These are phyloP conservation scores for Tipula lateralis DNA, from an alignment of 2,888 invertebrate genomes.

Conservation along the genomic window DNA sequence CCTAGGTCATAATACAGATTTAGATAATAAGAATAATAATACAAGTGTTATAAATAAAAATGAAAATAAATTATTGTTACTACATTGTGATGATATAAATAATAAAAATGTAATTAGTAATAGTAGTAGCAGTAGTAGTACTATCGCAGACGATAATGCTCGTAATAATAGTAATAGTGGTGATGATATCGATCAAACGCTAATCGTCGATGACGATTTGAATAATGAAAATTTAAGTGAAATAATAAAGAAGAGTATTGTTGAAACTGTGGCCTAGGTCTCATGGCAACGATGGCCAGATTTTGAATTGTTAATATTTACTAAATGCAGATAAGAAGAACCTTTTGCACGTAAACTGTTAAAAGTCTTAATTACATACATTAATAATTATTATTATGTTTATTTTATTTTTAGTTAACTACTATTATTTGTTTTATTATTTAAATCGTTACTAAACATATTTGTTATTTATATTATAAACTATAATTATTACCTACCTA, in stretches of 20 bases:
- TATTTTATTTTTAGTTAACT: neutral
- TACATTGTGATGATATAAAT: neutral
- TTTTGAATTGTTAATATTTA: neutral
- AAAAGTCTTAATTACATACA: neutral
- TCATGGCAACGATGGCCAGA: neutral
- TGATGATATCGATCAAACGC: conserved; percentile 34
- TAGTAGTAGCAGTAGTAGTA: neutral
- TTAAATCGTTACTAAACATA: neutral
- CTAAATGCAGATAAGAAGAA: neutral
- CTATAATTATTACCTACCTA: neutral
- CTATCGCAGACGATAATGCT: neutral
- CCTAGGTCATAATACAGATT: neutral
- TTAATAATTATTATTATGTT: no score
- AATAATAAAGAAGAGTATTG: conserved; percentile 88
- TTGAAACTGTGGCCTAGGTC: conserved; percentile 65
- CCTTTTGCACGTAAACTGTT: neutral
- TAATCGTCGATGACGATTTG: conserved; percentile 45
- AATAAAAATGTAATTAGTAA: neutral
- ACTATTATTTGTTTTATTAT: neutral
- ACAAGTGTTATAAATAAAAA: neutral
- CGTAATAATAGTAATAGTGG: neutral
- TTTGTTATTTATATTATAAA: neutral
- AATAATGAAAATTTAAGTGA: conserved; percentile 79
- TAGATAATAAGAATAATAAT: neutral
- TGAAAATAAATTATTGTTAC: conserved; percentile 4